Conservation (phyloP, 2,888 invertebrate genomes). For the Nezara viridula region DNA sequence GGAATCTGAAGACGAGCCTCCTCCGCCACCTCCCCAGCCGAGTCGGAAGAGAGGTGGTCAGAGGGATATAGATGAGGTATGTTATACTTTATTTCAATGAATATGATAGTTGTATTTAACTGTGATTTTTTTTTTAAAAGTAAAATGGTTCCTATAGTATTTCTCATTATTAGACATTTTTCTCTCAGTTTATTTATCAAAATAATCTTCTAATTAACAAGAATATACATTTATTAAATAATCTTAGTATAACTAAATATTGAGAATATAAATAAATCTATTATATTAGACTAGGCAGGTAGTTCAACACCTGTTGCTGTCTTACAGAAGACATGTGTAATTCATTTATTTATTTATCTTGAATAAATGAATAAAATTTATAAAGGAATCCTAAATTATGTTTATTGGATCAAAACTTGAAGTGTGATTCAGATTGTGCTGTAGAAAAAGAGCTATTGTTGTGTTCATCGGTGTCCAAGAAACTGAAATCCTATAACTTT, state of each 20-base stretch:
- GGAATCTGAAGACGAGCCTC: conserved; percentile 62
- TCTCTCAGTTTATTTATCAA: background rate
- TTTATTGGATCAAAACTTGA: no score
- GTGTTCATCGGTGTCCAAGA: no score
- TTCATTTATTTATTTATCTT: no score
- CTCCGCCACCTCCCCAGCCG: conserved; percentile 51
- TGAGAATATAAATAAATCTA: background rate
- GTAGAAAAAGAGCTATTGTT: no score
- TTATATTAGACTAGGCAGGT: no score
- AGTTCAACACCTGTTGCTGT: no score
- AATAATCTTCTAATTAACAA: background rate
- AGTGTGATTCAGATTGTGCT: no score
- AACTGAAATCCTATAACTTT: no score
- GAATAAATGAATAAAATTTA: no score
- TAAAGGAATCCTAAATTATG: no score
- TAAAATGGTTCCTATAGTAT: background rate
- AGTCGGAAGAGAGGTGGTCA: conserved; percentile 61
- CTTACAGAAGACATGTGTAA: no score
- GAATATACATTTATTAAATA: no score
- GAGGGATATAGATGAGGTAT: conserved; percentile 56
- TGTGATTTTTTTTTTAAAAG: background rate
- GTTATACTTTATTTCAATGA: background rate
- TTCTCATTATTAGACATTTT: background rate
- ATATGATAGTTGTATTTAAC: background rate
- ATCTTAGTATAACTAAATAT: background rate